Conservation (phyloP, 37 sponge, comb jelly and placozoan species). For the Oopsacas minuta region DNA sequence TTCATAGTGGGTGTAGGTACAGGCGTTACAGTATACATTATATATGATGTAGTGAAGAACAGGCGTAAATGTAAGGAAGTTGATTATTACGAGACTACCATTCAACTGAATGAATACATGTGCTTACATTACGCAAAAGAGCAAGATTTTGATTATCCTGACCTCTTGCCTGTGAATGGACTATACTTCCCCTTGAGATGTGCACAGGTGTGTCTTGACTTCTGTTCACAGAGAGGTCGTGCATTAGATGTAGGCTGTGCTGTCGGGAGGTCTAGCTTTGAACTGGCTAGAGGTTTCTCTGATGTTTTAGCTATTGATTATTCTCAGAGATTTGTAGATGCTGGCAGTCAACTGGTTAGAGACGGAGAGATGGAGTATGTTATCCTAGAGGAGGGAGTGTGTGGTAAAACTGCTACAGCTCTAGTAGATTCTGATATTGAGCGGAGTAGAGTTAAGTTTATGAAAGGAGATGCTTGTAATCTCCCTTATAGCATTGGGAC, state of each 20-base stretch:
- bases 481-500: conserved; percentile 46
- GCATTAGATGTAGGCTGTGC: conserved; percentile 83
- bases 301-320: conserved; percentile 72
- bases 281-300: conserved; percentile 52
- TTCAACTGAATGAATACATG: conserved; percentile 54
- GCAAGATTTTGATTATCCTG: conserved; percentile 38
- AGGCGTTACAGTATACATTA: neutral
- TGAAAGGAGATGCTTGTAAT: conserved; percentile 56
- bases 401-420: neutral
- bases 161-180: conserved; percentile 30
- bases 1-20: neutral
- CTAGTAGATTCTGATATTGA: conserved; percentile 19
- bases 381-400: neutral
- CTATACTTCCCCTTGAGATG: conserved; percentile 61
- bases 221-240: conserved; percentile 38
- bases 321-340: conserved; percentile 51
- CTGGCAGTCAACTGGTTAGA: conserved; percentile 38
- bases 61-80: neutral
- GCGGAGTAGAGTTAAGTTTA: conserved; percentile 38
- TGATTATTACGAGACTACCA: conserved; percentile 45
- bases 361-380: conserved; percentile 52
- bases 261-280: conserved; percentile 69
- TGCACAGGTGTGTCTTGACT: conserved; percentile 51
- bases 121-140: conserved; percentile 50
- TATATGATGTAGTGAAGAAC: neutral